Evolutionary conservation across 2,113 vertebrate genomes (phyloP).

Genomic region (Bubo scandiacus): DNA sequence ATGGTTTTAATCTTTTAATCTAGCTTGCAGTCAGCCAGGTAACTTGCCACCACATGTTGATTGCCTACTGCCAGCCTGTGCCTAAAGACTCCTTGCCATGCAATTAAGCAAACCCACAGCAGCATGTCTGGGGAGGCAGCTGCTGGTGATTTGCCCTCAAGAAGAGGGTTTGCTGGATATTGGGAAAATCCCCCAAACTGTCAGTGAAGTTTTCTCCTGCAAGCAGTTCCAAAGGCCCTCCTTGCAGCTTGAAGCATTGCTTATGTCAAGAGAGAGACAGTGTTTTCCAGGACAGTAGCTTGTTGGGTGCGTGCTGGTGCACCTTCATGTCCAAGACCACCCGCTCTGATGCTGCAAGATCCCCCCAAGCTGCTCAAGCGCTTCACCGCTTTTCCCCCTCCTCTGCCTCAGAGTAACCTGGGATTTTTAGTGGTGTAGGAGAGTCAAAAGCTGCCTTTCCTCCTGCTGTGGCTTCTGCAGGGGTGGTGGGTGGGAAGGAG

Average conservation of each 20-base stretch:
- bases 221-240: not conserved
- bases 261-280: not conserved
- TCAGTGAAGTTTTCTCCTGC: not conserved
- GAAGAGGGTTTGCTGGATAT: not conserved
- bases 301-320: not conserved
- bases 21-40: not conserved
- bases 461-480: rapidly evolving
- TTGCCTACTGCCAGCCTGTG: not conserved
- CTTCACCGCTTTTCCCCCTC: not conserved
- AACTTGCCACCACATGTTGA: not conserved
- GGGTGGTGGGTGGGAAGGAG: rapidly evolving
- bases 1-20: not conserved
- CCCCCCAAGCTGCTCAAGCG: rapidly evolving
- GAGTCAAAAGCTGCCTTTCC: not conserved
- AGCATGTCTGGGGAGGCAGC: not conserved
- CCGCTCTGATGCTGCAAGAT: not conserved
- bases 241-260: not conserved
- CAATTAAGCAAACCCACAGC: not conserved
- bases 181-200: not conserved
- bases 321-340: not conserved
- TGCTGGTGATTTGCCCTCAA: not conserved
- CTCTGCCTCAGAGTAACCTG: rapidly evolving
- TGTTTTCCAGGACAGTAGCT: not conserved
- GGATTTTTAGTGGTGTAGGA: too few species aligned
- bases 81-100: not conserved